Percentiles rank a stretch among this genome's conserved stretches.
Evolutionary conservation across 2,797 vertebrate species (phyloP).

Genomic region (Falco columbarius): DNA sequence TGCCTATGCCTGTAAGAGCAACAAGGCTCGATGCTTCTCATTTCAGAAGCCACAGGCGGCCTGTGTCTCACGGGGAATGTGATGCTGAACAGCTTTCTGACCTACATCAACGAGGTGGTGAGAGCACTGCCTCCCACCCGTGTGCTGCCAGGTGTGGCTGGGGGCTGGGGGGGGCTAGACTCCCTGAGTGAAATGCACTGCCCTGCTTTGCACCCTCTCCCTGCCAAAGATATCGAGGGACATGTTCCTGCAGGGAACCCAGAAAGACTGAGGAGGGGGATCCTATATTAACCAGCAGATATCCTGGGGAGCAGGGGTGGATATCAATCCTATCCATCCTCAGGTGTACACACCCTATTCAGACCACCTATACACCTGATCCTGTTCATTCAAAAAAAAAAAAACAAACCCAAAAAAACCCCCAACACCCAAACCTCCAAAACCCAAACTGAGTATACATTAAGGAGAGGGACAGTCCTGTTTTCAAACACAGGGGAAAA

Average conservation of each 20-base stretch:
- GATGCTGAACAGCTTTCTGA: not conserved
- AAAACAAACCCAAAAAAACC: no score
- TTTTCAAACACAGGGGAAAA: not conserved
- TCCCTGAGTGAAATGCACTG: not conserved
- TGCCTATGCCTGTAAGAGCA: not conserved
- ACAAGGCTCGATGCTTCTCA: not conserved
- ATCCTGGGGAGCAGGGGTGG: not conserved
- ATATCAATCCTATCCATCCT: not conserved
- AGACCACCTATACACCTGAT: not conserved
- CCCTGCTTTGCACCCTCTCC: not conserved
- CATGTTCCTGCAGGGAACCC: not conserved
- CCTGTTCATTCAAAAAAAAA: not conserved
- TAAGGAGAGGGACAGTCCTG: not conserved
- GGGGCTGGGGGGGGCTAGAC: not conserved
- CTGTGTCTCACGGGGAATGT: not conserved
- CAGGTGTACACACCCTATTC: not conserved
- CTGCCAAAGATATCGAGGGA: not conserved
- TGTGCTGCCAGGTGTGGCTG: not conserved
- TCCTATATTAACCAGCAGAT: not conserved
- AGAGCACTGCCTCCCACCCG: rapidly evolving
- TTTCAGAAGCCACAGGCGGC: not conserved
- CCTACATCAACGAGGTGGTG: not conserved
- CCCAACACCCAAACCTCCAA: rapidly evolving
- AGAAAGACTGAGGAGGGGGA: not conserved
- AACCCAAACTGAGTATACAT: not conserved